Conservation (phyloP, 2,797 vertebrate genomes). For the Lepidocolaptes lacrymiger region DNA sequence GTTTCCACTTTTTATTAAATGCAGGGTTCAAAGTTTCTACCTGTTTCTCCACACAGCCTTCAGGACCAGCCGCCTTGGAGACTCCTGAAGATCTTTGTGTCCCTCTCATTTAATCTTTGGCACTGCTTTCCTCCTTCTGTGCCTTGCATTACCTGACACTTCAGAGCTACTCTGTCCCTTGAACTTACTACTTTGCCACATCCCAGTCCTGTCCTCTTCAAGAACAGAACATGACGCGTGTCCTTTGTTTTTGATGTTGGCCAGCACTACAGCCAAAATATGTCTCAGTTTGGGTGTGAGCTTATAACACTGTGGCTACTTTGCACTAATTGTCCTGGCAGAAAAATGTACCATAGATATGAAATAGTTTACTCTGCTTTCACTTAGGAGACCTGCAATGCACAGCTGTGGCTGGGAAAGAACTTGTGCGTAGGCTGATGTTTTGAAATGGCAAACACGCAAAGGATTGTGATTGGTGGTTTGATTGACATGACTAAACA, state of each 20-base stretch:
- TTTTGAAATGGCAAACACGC: background rate
- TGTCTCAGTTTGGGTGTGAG: background rate
- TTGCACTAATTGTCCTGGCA: background rate
- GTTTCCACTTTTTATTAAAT: background rate
- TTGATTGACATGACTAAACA: background rate
- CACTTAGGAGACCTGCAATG: background rate
- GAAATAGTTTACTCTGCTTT: background rate
- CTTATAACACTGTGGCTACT: background rate
- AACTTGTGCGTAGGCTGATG: background rate
- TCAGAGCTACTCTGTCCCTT: background rate
- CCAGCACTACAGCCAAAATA: background rate
- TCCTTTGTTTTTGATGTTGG: background rate
- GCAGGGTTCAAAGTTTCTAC: background rate
- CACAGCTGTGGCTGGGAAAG: background rate
- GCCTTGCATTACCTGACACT: background rate
- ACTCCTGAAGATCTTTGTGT: background rate
- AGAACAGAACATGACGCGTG: background rate
- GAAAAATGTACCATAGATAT: background rate
- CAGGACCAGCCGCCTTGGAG: background rate
- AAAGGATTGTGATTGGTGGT: background rate
- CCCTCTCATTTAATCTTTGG: accelerated
- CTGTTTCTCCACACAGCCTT: background rate
- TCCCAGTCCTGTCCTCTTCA: background rate
- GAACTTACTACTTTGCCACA: background rate
- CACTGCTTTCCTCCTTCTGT: background rate